These are phyloP conservation scores for Ashinkailepas kermadecensis DNA, from an alignment of 2,888 invertebrate species.

Conservation along the genomic window DNA sequence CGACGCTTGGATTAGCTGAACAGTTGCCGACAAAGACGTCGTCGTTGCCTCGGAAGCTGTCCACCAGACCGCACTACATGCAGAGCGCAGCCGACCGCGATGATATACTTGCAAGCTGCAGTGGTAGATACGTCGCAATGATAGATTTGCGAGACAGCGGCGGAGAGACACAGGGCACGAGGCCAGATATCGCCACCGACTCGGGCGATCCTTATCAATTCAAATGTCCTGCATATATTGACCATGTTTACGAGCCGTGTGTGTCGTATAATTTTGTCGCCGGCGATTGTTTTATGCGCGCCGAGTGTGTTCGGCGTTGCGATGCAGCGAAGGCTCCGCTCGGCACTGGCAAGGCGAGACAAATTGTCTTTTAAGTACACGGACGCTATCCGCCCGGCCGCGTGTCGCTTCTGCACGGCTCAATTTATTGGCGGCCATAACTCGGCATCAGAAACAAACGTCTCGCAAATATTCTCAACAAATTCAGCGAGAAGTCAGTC, in stretches of 20 bases:
- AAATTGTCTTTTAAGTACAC: constrained; percentile 1
- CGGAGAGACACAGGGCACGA: neutral
- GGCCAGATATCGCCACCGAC: neutral
- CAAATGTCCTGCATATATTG: constrained; percentile 4
- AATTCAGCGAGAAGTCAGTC: neutral
- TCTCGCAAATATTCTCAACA: constrained; percentile 7
- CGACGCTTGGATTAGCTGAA: too few relatives aligned
- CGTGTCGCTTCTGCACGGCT: neutral
- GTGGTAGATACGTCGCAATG: neutral
- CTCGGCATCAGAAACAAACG: neutral
- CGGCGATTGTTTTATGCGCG: constrained; percentile 13
- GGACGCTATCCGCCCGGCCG: too few relatives aligned
- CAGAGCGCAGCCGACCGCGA: neutral
- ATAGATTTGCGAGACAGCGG: neutral
- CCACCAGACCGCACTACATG: too few relatives aligned
- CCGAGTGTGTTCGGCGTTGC: neutral
- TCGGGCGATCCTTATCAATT: constrained; percentile 5
- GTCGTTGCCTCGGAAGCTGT: too few relatives aligned
- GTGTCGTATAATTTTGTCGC: constrained; percentile 13
- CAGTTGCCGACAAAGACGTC: too few relatives aligned
- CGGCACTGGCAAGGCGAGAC: neutral
- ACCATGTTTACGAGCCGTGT: neutral
- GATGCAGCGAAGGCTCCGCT: neutral
- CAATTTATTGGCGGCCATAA: neutral
- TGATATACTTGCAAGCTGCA: neutral